Percentiles rank a stretch among this genome's conserved stretches.
Conservation (phyloP, 2,797 vertebrate genomes). For the Carapus acus region DNA sequence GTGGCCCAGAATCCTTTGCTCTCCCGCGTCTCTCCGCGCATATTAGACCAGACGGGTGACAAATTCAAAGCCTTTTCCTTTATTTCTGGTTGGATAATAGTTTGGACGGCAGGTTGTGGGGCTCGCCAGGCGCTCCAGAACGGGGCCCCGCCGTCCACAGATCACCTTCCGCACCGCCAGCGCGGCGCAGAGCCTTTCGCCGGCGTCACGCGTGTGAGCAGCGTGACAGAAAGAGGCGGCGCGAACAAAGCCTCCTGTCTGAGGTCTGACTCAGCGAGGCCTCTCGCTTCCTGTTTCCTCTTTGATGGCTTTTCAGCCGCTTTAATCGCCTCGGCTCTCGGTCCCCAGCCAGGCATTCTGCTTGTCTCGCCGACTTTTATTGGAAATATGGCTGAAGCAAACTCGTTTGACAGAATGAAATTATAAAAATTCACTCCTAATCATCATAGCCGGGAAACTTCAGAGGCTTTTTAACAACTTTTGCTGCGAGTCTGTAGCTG, state of each 20-base stretch:
- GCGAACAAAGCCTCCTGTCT: conserved; percentile 3
- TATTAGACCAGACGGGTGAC: no score
- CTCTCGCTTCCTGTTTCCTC: conserved; percentile 10
- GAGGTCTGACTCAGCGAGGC: conserved; percentile 29
- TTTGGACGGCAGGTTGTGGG: no score
- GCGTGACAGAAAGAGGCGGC: not conserved
- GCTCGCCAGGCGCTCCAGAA: no score
- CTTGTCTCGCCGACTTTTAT: conserved; percentile 20
- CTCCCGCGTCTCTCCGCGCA: no score
- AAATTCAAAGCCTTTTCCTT: no score
- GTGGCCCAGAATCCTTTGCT: no score
- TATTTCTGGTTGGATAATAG: no score
- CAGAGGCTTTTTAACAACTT: conserved; percentile 4
- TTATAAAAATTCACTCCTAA: conserved; percentile 26
- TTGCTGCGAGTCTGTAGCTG: conserved; percentile 11
- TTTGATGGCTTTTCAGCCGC: conserved; percentile 38
- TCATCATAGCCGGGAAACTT: conserved; percentile 23
- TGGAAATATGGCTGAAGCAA: conserved; percentile 19
- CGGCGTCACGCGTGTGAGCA: conserved; percentile 9
- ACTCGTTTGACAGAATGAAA: conserved; percentile 25
- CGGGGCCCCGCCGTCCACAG: no score
- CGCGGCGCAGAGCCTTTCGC: not conserved
- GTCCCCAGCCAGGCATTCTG: conserved; percentile 12
- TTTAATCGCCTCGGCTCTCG: conserved; percentile 43
- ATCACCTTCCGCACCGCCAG: conserved; percentile 6